These are phyloP conservation scores for Empidonax alnorum DNA, from an alignment of 2,113 vertebrate species.

Conservation along the genomic window DNA sequence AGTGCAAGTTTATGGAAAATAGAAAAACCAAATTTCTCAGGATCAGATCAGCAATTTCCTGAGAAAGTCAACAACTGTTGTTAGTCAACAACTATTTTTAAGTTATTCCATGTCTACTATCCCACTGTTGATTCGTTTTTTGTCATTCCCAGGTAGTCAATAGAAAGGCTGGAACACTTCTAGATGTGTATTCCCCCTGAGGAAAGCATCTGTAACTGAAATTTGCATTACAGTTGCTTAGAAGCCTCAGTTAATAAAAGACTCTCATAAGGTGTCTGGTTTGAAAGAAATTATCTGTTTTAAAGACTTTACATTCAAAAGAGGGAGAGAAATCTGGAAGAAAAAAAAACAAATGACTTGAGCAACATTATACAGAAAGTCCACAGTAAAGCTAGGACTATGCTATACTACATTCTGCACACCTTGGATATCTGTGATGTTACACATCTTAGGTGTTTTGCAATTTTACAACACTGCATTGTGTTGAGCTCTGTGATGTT, in stretches of 20 bases:
- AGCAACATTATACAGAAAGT: background rate
- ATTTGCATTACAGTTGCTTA: background rate
- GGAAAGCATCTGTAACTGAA: background rate
- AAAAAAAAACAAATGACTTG: background rate
- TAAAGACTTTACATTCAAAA: background rate
- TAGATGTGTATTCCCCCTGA: background rate
- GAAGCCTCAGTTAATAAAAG: background rate
- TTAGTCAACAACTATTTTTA: background rate
- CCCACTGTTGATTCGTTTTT: background rate
- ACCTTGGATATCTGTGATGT: background rate
- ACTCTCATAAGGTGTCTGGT: background rate
- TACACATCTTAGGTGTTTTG: background rate
- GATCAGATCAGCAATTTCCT: background rate
- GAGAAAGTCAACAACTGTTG: background rate
- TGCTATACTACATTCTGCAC: background rate
- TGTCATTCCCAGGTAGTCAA: background rate
- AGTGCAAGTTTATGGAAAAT: background rate
- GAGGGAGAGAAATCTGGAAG: background rate
- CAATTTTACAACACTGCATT: background rate
- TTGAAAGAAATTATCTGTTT: background rate
- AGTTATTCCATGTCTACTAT: background rate
- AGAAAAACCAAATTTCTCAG: background rate
- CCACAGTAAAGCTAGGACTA: background rate
- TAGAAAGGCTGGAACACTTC: background rate
- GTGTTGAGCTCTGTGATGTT: background rate